A percentile compares a stretch with the other conserved stretches of the same genome.
Evolutionary conservation across 2,888 invertebrate species (phyloP).

Genomic region (Lydus trimaculatus): DNA sequence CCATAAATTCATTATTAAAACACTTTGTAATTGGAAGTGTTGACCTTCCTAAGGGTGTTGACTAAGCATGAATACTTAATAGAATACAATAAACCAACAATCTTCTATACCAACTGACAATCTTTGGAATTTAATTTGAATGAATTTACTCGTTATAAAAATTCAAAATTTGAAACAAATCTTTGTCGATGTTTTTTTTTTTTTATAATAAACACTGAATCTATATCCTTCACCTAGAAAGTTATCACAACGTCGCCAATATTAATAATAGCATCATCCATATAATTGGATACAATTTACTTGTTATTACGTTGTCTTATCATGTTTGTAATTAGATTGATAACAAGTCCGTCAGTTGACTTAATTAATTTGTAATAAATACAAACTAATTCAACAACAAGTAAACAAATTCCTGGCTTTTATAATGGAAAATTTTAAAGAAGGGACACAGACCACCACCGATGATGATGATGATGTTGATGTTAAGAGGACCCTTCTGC

Average conservation of each 20-base stretch:
- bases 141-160: background rate
- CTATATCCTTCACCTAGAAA: background rate
- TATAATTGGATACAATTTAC: too few species aligned
- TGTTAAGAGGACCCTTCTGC: background rate
- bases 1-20: conserved; percentile 2
- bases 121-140: background rate
- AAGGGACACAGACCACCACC: background rate
- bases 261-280: too few species aligned
- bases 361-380: background rate
- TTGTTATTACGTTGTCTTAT: too few species aligned
- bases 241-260: too few species aligned
- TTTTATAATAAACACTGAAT: too few species aligned
- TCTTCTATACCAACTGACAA: background rate
- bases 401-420: too few species aligned
- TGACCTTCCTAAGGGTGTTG: background rate
- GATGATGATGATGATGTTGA: background rate
- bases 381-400: background rate
- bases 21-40: background rate
- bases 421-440: background rate
- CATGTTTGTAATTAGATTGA: background rate
- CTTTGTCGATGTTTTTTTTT: too few species aligned
- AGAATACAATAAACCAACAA: background rate
- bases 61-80: background rate
- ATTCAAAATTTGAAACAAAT: too few species aligned
- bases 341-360: background rate